Percentiles rank a stretch among this genome's conserved stretches.
Evolutionary conservation across 2,888 invertebrate genomes (phyloP).

Genomic region (Herminia tarsipennalis): DNA sequence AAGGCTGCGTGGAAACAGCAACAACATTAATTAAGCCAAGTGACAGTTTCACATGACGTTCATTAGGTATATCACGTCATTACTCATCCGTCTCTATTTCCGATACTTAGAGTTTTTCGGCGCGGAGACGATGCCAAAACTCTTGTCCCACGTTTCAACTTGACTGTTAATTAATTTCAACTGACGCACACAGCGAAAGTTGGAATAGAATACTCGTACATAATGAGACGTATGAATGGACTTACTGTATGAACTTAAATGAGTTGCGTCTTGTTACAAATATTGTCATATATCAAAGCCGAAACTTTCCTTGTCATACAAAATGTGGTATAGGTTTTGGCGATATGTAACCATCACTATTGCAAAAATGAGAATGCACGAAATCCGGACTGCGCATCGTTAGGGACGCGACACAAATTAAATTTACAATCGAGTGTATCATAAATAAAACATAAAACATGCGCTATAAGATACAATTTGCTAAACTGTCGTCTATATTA

Average conservation of each 20-base stretch:
- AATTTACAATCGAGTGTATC: conserved; percentile 63
- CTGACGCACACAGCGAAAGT: conserved; percentile 65
- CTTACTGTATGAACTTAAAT: conserved; percentile 55
- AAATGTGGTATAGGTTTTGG: conserved; percentile 1
- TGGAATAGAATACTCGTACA: conserved; percentile 54
- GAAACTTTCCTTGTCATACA: conserved; percentile 1
- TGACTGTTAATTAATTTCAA: conserved; percentile 77
- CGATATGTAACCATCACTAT: conserved; percentile 34
- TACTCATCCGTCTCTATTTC: conserved; percentile 79
- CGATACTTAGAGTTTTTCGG: conserved; percentile 76
- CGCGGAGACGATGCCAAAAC: conserved; percentile 67
- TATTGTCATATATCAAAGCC: conserved; percentile 52
- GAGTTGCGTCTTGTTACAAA: conserved; percentile 48
- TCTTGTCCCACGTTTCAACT: conserved; percentile 58
- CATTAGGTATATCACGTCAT: conserved; percentile 71
- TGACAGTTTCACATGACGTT: conserved; percentile 79
- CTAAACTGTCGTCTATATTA: conserved; percentile 73
- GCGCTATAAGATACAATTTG: conserved; percentile 71
- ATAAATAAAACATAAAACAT: conserved; percentile 77
- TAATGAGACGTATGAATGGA: conserved; percentile 55
- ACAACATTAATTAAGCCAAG: conserved; percentile 73
- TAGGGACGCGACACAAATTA: conserved; percentile 61
- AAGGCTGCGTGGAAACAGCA: conserved; percentile 53
- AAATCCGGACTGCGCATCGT: conserved; percentile 41
- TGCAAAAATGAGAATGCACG: conserved; percentile 40